Conservation (phyloP, 2,797 vertebrate genomes). For the Hephaestus fuliginosus region DNA sequence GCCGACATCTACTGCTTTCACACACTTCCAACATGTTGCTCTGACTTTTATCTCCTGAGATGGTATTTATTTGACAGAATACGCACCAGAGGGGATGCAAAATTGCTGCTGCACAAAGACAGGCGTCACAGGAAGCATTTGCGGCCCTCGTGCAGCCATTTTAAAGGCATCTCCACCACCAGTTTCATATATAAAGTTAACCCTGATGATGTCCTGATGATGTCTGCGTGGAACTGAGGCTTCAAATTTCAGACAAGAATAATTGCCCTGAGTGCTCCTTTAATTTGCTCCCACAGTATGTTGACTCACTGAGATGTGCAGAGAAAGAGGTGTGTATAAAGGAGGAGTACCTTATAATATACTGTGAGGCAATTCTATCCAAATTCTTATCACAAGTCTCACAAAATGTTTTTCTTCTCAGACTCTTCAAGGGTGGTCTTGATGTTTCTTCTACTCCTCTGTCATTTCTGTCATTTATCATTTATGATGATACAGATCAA, state of each 20-base stretch:
- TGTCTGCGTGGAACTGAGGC: neutral
- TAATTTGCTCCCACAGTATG: neutral
- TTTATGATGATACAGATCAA: too few relatives aligned
- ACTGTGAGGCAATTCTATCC: neutral
- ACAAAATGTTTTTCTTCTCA: neutral
- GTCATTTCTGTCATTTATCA: too few relatives aligned
- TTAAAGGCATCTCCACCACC: neutral
- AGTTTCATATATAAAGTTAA: neutral
- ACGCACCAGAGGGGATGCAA: neutral
- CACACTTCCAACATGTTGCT: neutral
- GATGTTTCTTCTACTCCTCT: neutral
- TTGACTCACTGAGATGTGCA: neutral
- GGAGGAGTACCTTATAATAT: neutral
- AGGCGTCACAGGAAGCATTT: neutral
- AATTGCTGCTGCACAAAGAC: neutral
- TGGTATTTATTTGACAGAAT: neutral
- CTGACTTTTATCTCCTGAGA: neutral
- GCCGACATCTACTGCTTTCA: neutral
- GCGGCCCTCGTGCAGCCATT: too few relatives aligned
- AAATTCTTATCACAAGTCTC: neutral
- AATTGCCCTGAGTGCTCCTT: neutral
- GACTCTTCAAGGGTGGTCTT: neutral
- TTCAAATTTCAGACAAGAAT: neutral
- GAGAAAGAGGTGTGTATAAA: slow-evolving; percentile 1
- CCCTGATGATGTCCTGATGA: neutral